Base-by-base conservation (phyloP, 2,113 vertebrate genomes). In the Heliornis fulica region DNA sequence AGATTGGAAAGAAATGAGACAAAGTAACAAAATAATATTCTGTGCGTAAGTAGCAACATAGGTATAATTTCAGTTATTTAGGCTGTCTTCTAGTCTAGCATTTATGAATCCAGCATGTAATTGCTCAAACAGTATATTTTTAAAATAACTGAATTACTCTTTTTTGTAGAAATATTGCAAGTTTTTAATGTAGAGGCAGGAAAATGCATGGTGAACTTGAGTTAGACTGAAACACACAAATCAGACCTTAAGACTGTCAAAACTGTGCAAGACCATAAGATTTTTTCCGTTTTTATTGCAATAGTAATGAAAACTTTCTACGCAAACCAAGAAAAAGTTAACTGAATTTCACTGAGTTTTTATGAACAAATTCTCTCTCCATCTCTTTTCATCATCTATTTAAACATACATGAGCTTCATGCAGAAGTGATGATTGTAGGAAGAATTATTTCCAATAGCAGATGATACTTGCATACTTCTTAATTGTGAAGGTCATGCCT, bases 361-460 rank as follows among this genome's bases (percentile, higher is more conserved):
- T 22, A 83, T 48, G 36, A 81, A n/a, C 6, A 26, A 38, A 22
- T 76, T 34, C 54, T 72, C 28, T 77, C 9, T 71, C 29, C 36
- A 0, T 36, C 26, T 83, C 11, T 9, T 60, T 87, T 51, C 1
- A 1, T 60, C 8, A 26, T 38, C 40, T 21, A 1, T 38, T 64
- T 64, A 59, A 83, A 54, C 9, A 36, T n/a, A 13, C 6, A 29
- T 22, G 31, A 4, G 25, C 10, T 80, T 65, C 21, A 20, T 43
- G 20, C 54, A 53, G 32, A 54, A 51, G 64, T 53, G 41, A 31
- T 57, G 11, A 14, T 8, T 25, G 31, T 32, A 48, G 45, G 36
- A 81, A 69, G 43, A 74, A 93, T 32, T 89, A 70, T 53, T 93
- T 61, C 14, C 57, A 51, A 15, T 89, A 51, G 63, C 13, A 59